Evolutionary conservation across 37 sponge, comb jelly and placozoan genomes (phyloP).

Genomic region (Tethya wilhelma): DNA sequence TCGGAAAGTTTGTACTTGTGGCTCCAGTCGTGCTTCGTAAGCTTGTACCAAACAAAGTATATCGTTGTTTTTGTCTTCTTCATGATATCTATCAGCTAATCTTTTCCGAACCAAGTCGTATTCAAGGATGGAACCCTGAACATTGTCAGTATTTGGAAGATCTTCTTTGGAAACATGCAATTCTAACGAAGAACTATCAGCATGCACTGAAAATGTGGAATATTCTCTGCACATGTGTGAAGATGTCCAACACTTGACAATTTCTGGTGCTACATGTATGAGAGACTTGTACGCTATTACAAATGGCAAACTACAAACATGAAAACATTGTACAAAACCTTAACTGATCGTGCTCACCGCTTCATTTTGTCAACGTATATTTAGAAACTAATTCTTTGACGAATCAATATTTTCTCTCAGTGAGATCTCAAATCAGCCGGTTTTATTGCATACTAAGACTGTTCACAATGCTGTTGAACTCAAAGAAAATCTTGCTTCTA

Average conservation of each 20-base stretch:
- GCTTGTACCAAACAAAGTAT: background rate
- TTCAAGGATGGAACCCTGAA: conserved; percentile 5
- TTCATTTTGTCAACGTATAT: conserved; percentile 3
- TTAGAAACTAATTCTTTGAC: background rate
- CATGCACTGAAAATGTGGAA: conserved; percentile 23
- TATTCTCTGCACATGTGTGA: conserved; percentile 21
- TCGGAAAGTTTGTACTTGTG: background rate
- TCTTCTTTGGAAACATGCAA: conserved; percentile 20
- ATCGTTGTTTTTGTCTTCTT: conserved; percentile 4
- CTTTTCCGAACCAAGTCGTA: conserved; percentile 1
- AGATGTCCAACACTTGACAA: conserved; percentile 10
- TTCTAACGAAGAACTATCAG: conserved; percentile 9
- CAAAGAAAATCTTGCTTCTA: conserved; percentile 3
- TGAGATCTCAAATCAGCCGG: background rate
- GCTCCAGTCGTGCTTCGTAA: conserved; percentile 1
- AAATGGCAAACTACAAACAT: conserved; percentile 22
- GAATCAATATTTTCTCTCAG: background rate
- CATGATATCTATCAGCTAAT: background rate
- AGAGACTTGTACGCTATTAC: conserved; percentile 9
- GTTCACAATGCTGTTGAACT: background rate
- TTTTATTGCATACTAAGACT: background rate
- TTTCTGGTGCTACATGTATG: conserved; percentile 19
- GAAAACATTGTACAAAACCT: conserved; percentile 16
- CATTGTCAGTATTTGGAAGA: background rate
- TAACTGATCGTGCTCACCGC: conserved; percentile 10